Evolutionary conservation across 2,888 invertebrate genomes (phyloP), one percentile per base, ranked within the genome.

Genomic region (Pyrrhosoma nymphula): DNA sequence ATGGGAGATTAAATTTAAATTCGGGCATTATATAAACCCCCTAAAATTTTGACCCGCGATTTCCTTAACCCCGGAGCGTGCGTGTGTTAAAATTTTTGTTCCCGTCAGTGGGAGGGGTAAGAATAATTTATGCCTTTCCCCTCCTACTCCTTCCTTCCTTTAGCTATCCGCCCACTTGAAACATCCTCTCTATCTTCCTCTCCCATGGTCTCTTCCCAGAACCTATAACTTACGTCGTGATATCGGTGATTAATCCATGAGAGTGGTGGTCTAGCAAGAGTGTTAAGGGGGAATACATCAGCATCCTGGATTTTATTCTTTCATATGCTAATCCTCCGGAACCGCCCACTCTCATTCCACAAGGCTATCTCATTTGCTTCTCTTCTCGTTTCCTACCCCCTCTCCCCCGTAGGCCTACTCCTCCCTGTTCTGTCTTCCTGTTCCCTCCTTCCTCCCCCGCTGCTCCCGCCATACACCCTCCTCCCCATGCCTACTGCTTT

Each of bases 291-390:
- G 82, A 12, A 82, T 82, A 82, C 82, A 35, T 82, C 82, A 82
- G 82, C 82, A 82, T 82, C 82, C 82, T 82, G 82, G 35, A 82
- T 82, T 82, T 82, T 82, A 30, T 82, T 82, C 82, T 82, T 82
- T 30, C 82, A 35, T 82, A 82, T 82, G 82, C 82, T 82, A 82
- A 82, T 82, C 35, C 16, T 26, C 82, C 82, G 30, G 35, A 82
- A 82, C 82, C 82, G 82, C 82, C 82, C 35, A 18, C 82, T 35
- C 82, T 26, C 30, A 16, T 18, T n/a, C 35, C 82, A 82, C 30
- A 82, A 82, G 82, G 30, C 35, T 82, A 23, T 35, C 82, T 82
- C 82, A 82, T 82, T 82, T 82, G 35, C 82, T n/a, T 35, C 82
- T 82, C 26, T 82, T 69, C 69, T 69, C 18, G 69, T 23, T 18